phyloP scores from a whole-genome alignment of 2,888 invertebrate genomes.

The Petrolisthes manimaculis region DNA sequence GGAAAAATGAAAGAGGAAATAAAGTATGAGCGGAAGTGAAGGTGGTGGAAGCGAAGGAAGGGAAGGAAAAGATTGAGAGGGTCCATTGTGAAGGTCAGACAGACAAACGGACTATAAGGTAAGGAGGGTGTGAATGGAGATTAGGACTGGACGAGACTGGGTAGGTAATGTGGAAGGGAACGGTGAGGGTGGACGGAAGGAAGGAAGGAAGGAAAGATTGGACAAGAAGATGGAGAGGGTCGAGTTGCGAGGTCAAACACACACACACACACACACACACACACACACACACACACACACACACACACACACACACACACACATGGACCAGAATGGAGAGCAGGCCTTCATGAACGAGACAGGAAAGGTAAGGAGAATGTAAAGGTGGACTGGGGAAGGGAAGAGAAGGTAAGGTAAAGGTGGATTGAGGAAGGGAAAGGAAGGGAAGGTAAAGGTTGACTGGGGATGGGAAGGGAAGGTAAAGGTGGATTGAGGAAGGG shows the following conservation, averaged over 20 bases:
- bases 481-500: too few species aligned
- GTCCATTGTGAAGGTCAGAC: background rate
- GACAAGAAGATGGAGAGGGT: background rate
- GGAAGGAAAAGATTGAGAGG: background rate
- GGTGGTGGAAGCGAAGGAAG: background rate
- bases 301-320: conserved; percentile 21
- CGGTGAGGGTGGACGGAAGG: background rate
- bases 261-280: conserved; percentile 10
- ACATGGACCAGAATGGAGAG: too few species aligned
- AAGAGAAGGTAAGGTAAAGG: too few species aligned
- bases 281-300: conserved; percentile 16
- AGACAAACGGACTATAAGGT: background rate
- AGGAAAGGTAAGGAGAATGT: background rate
- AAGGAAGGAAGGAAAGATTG: background rate
- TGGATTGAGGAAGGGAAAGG: background rate
- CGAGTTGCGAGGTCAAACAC: background rate
- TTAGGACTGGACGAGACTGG: background rate
- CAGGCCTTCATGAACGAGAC: too few species aligned
- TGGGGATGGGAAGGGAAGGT: background rate
- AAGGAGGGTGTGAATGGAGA: background rate
- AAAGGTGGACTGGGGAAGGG: background rate
- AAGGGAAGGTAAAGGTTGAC: background rate
- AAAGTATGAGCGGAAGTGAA: background rate
- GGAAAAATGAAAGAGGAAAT: background rate
- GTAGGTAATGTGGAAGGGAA: background rate